Percentiles rank a stretch among this genome's conserved stretches.
Evolutionary conservation across 2,797 vertebrate species (phyloP).

Genomic region (Hylomyscus alleni): DNA sequence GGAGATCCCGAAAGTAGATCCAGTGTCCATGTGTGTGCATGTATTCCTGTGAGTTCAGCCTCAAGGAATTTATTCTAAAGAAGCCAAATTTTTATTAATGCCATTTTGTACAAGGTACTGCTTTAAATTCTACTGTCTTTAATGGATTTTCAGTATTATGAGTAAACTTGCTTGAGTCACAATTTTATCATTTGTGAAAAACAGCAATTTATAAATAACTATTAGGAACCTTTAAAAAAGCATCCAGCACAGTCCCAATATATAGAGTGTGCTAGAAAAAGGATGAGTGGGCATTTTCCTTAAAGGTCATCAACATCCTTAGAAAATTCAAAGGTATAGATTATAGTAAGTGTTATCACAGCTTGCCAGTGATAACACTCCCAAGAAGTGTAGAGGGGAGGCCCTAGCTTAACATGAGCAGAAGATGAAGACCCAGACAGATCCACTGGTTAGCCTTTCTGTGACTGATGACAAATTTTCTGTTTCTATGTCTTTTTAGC

Average conservation of each 20-base stretch:
- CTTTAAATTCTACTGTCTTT: conserved; percentile 30
- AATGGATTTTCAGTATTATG: conserved; percentile 30
- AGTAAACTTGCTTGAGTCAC: conserved; percentile 36
- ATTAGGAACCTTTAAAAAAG: conserved; percentile 45
- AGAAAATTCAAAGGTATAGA: background rate
- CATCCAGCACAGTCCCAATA: background rate
- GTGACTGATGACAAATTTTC: conserved; percentile 3
- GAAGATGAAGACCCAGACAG: background rate
- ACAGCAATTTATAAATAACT: conserved; percentile 10
- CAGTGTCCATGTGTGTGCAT: background rate
- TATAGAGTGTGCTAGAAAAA: conserved; percentile 37
- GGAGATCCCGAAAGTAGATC: background rate
- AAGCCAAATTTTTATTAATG: conserved; percentile 13
- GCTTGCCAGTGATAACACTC: background rate
- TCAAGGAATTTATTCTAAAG: conserved; percentile 15
- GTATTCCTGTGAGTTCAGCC: background rate
- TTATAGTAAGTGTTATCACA: background rate
- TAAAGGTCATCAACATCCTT: conserved; percentile 31
- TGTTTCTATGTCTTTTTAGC: conserved; percentile 28
- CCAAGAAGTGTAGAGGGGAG: background rate
- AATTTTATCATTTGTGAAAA: conserved; percentile 58
- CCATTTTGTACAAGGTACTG: background rate
- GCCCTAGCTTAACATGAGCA: background rate
- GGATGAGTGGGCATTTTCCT: background rate
- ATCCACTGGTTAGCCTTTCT: background rate